These are phyloP conservation scores for Philypnodon macrostomus DNA, from an alignment of 2,797 vertebrate species.

Conservation along the genomic window DNA sequence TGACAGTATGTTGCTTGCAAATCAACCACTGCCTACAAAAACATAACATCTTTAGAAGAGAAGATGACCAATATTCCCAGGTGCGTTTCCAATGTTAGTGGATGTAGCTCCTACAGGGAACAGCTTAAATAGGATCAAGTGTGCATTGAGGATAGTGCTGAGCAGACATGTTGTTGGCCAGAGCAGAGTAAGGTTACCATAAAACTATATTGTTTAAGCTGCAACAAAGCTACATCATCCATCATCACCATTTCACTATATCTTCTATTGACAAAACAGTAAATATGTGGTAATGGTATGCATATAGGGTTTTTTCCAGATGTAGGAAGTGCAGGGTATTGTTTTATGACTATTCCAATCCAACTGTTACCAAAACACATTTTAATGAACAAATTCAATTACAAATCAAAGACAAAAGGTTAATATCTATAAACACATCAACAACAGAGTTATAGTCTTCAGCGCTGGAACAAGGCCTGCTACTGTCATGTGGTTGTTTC, in stretches of 20 bases:
- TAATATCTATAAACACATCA: not conserved
- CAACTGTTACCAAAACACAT: not conserved
- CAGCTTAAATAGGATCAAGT: conserved; percentile 7
- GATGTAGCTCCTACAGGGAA: not conserved
- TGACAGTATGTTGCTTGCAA: too few relatives aligned
- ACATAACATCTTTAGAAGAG: too few relatives aligned
- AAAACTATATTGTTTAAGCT: conserved; percentile 1
- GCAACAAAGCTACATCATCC: not conserved
- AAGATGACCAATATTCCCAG: not conserved
- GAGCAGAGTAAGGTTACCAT: conserved; percentile 7
- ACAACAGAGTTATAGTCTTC: too few relatives aligned
- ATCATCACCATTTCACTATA: not conserved
- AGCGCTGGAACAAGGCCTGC: too few relatives aligned
- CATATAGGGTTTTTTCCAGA: not conserved
- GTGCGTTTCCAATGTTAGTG: not conserved
- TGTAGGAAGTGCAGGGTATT: not conserved
- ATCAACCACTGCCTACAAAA: not conserved
- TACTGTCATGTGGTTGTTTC: too few relatives aligned
- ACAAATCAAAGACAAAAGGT: not conserved
- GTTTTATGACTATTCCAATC: not conserved
- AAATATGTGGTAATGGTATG: not conserved
- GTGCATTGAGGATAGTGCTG: conserved; percentile 2
- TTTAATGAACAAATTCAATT: not conserved
- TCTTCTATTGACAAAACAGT: not conserved
- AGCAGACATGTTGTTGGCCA: not conserved